phyloP scores from a whole-genome alignment of 2,797 vertebrate species.

The Chiroxiphia lanceolata region DNA sequence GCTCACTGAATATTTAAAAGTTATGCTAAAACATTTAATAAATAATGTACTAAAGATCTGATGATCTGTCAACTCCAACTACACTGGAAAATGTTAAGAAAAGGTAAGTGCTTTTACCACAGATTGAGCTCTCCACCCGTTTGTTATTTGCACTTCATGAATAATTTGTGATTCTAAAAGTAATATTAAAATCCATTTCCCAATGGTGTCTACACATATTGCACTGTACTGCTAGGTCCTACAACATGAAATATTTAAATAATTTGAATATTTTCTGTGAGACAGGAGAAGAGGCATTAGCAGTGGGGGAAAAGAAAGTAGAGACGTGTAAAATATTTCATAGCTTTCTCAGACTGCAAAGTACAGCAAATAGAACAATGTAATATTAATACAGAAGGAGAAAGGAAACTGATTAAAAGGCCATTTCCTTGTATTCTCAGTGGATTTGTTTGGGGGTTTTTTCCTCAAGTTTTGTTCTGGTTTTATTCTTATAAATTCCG shows the following conservation, averaged over 20 bases:
- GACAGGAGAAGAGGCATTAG: neutral
- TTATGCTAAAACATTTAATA: conserved; percentile 47
- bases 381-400: conserved; percentile 5
- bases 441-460: neutral
- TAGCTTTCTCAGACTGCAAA: neutral
- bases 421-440: neutral
- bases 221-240: neutral
- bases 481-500: neutral
- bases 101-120: conserved; percentile 28
- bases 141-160: conserved; percentile 44
- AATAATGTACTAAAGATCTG: conserved; percentile 51
- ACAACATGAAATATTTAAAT: conserved; percentile 59
- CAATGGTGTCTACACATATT: neutral
- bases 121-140: neutral
- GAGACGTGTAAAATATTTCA: conserved; percentile 31
- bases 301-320: neutral
- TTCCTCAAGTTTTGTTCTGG: neutral
- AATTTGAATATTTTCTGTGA: conserved; percentile 33
- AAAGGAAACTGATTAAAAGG: neutral
- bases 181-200: conserved; percentile 54
- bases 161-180: conserved; percentile 51
- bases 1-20: conserved; percentile 40
- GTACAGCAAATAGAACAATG: conserved; percentile 7
- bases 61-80: conserved; percentile 27
- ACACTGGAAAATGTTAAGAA: neutral